Percentiles rank a stretch among this genome's conserved stretches.
These are phyloP conservation scores for Diglossa brunneiventris DNA, from an alignment of 2,113 vertebrate genomes.

Conservation along the genomic window DNA sequence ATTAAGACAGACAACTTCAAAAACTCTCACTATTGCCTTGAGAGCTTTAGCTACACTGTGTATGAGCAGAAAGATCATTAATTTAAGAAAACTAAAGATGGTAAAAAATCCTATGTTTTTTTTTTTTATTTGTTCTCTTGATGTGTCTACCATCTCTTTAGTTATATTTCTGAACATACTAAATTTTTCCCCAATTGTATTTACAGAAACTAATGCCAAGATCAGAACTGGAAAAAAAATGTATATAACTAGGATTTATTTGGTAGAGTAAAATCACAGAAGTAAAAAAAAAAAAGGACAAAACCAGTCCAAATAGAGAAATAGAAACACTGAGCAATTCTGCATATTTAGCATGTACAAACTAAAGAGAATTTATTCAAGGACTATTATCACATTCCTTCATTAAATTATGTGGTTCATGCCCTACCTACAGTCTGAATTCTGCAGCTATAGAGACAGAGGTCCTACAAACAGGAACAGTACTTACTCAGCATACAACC, in stretches of 20 bases:
- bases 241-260: neutral
- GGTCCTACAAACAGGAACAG: neutral
- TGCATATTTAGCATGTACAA: neutral
- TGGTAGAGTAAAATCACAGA: neutral
- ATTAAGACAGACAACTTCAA: neutral
- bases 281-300: neutral
- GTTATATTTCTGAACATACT: neutral
- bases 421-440: neutral
- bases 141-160: neutral
- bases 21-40: neutral
- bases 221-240: neutral
- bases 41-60: neutral
- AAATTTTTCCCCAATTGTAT: too few species aligned
- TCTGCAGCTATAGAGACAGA: neutral
- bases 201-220: neutral
- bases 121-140: neutral
- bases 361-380: neutral
- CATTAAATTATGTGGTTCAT: neutral
- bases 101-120: neutral
- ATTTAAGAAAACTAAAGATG: neutral
- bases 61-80: neutral
- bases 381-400: neutral
- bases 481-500: neutral
- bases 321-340: neutral
- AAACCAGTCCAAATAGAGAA: neutral